Conservation (phyloP, 2,888 invertebrate genomes). For the Chrysolina haemoptera region DNA sequence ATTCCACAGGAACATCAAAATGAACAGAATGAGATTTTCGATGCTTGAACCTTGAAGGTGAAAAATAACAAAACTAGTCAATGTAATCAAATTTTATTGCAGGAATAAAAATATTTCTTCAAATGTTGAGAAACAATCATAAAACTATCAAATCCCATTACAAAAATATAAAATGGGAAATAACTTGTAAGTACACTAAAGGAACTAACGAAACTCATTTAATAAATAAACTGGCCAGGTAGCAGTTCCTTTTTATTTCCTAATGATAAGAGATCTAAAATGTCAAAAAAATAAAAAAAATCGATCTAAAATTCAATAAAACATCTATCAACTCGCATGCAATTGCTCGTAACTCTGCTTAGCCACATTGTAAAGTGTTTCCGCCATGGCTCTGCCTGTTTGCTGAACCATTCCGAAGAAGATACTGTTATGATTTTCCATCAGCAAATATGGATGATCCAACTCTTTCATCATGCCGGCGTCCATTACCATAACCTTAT, state of each 20-base stretch:
- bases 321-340: slow-evolving; percentile 72
- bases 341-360: slow-evolving; percentile 63
- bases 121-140: not conserved
- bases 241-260: not conserved
- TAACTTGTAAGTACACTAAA: not conserved
- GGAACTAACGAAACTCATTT: not conserved
- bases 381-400: slow-evolving; percentile 80
- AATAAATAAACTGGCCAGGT: slow-evolving; percentile 6
- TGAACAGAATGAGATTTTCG: no score
- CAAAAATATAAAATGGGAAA: not conserved
- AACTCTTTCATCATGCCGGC: slow-evolving; percentile 84
- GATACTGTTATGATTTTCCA: slow-evolving; percentile 73
- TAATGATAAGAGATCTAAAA: slow-evolving; percentile 1
- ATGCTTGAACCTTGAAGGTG: not conserved
- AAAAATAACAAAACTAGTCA: not conserved
- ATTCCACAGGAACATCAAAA: no score
- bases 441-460: slow-evolving; percentile 79
- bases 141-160: not conserved
- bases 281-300: slow-evolving; percentile 12
- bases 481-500: slow-evolving; percentile 86
- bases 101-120: not conserved
- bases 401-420: slow-evolving; percentile 78
- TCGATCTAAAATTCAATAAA: slow-evolving; percentile 18
- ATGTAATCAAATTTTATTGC: not conserved
- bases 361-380: slow-evolving; percentile 77